These are phyloP conservation scores for Caenorhabditis auriculariae DNA, from an alignment of 2,888 invertebrate species.

Conservation along the genomic window DNA sequence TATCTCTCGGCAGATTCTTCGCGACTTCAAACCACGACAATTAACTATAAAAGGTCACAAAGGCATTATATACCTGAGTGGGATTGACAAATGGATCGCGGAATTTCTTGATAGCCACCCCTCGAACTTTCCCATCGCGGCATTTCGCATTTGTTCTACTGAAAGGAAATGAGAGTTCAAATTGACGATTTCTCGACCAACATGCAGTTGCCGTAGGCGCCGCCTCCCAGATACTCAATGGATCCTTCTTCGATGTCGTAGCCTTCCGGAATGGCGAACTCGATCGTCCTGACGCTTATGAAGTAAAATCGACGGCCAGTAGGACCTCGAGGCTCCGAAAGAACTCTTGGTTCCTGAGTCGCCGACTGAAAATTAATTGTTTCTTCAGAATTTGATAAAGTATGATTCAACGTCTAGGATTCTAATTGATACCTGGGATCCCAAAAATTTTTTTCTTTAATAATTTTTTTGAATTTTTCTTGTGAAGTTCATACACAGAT, in stretches of 20 bases:
- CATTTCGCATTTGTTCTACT: slow-evolving; percentile 33
- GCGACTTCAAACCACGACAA: slow-evolving; percentile 71
- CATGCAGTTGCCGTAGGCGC: slow-evolving; percentile 60
- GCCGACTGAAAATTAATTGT: background rate
- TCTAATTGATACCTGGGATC: background rate
- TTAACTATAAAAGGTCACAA: background rate
- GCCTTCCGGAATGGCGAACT: slow-evolving; percentile 45
- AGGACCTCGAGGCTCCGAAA: slow-evolving; percentile 4
- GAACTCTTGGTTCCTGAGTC: background rate
- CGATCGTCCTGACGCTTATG: slow-evolving; percentile 40
- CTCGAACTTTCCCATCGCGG: slow-evolving; percentile 30
- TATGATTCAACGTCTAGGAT: background rate
- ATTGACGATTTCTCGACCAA: slow-evolving; percentile 20
- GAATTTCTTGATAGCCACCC: slow-evolving; percentile 60
- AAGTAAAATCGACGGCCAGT: slow-evolving; percentile 17
- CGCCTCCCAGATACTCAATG: slow-evolving; percentile 51
- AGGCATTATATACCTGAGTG: too few relatives aligned
- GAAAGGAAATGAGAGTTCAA: slow-evolving; percentile 6
- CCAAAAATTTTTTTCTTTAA: background rate
- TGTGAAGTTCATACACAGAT: background rate
- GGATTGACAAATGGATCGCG: slow-evolving; percentile 42
- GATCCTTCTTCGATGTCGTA: slow-evolving; percentile 20
- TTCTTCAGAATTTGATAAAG: background rate
- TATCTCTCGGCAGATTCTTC: slow-evolving; percentile 91
- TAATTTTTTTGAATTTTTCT: background rate